Conservation (phyloP, 2,888 invertebrate genomes). For the Platycnemis pennipes region DNA sequence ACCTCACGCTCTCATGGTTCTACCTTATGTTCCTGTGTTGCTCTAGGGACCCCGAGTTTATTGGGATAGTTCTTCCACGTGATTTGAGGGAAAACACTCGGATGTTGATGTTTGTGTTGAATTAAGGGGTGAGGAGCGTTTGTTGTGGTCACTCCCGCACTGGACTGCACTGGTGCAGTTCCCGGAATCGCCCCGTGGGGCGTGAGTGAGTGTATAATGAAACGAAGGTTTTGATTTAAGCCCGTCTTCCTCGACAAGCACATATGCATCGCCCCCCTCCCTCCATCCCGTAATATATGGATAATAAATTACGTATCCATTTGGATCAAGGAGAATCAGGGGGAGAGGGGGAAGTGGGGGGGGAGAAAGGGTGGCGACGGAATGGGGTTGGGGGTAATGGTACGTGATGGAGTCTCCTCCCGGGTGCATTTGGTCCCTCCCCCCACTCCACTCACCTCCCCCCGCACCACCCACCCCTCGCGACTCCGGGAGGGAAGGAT, state of each 20-base stretch:
- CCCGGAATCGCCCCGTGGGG: neutral
- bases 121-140: no score
- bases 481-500: neutral
- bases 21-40: no score
- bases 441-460: neutral
- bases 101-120: no score
- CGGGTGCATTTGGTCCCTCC: neutral
- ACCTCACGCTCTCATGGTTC: no score
- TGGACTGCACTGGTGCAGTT: neutral
- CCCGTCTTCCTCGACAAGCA: neutral
- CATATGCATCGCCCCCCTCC: slow-evolving; percentile 43
- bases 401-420: slow-evolving; percentile 14
- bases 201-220: neutral
- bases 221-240: slow-evolving; percentile 28
- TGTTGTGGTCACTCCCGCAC: no score
- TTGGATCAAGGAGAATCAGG: slow-evolving; percentile 37
- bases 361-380: neutral
- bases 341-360: neutral
- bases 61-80: no score
- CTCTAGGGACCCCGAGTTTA: no score
- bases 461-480: neutral
- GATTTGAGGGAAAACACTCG: no score
- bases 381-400: slow-evolving; percentile 22
- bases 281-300: slow-evolving; percentile 62
- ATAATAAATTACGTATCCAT: slow-evolving; percentile 64